Conservation (phyloP, 2,797 vertebrate species). For the Anolis apletophallus region DNA sequence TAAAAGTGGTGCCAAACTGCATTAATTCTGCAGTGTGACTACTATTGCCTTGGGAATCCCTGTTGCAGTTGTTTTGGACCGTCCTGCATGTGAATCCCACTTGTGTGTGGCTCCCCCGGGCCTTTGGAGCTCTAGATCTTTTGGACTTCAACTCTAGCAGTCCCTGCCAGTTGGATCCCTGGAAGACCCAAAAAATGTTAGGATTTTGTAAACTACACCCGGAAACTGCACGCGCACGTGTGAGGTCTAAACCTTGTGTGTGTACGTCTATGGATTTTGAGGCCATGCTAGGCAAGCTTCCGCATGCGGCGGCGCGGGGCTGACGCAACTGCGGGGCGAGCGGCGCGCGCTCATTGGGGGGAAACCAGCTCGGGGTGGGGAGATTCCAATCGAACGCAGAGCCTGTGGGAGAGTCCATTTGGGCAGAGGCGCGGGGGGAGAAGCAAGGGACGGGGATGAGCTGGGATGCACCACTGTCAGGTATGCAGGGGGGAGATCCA, state of each 20-base stretch:
- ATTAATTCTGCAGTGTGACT: too few relatives aligned
- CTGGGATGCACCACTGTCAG: background rate
- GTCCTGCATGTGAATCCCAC: too few relatives aligned
- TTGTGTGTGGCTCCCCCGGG: too few relatives aligned
- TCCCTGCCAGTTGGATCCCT: too few relatives aligned
- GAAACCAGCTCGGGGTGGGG: background rate
- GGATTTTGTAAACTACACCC: too few relatives aligned
- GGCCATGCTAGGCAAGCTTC: background rate
- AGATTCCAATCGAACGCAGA: background rate
- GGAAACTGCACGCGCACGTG: too few relatives aligned
- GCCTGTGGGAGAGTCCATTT: background rate
- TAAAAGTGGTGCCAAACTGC: too few relatives aligned
- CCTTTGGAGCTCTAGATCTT: too few relatives aligned
- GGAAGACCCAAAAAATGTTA: too few relatives aligned
- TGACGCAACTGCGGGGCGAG: background rate
- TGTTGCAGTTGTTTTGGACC: too few relatives aligned
- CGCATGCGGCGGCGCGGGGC: background rate
- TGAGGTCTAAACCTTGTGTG: accelerated
- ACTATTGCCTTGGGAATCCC: too few relatives aligned
- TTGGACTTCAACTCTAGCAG: too few relatives aligned
- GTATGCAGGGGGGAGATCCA: background rate
- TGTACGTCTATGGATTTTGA: background rate
- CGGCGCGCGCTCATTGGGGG: background rate
- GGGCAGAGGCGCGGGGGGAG: background rate
- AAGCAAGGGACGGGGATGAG: background rate